These are phyloP conservation scores for Distichodus sexfasciatus DNA, from an alignment of 2,797 vertebrate genomes.

Conservation along the genomic window DNA sequence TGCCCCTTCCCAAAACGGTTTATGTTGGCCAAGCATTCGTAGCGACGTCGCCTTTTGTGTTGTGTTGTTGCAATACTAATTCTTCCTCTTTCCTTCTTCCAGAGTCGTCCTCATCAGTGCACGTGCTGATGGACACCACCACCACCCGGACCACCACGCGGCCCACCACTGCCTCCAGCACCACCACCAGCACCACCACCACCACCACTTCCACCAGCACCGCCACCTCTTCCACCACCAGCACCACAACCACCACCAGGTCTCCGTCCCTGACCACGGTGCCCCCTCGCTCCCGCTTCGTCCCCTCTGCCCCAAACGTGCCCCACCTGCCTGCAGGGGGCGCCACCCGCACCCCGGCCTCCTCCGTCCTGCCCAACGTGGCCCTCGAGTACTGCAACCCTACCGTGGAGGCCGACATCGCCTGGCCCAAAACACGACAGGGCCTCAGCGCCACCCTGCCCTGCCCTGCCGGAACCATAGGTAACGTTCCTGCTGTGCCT, in stretches of 20 bases:
- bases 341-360: slow-evolving; percentile 65
- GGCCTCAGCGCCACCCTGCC: slow-evolving; percentile 83
- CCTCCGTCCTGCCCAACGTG: slow-evolving; percentile 82
- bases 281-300: slow-evolving; percentile 65
- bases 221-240: too few relatives aligned
- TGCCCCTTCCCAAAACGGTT: too few relatives aligned
- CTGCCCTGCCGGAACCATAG: slow-evolving; percentile 88
- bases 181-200: slow-evolving; percentile 31
- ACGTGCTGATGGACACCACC: slow-evolving; percentile 78
- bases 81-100: slow-evolving; percentile 6
- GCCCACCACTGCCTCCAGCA: slow-evolving; percentile 46
- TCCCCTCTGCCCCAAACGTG: slow-evolving; percentile 65
- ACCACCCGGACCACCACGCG: slow-evolving; percentile 64
- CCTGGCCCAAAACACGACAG: slow-evolving; percentile 91
- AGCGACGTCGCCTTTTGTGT: too few relatives aligned
- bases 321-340: slow-evolving; percentile 46
- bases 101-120: slow-evolving; percentile 84
- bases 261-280: slow-evolving; percentile 58
- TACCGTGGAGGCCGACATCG: slow-evolving; percentile 82
- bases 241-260: slow-evolving; percentile 58
- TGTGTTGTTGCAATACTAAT: too few relatives aligned
- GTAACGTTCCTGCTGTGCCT: slow-evolving; percentile 60
- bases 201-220: slow-evolving; percentile 70
- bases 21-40: too few relatives aligned
- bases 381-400: slow-evolving; percentile 85